These are phyloP conservation scores for Drosophila subobscura DNA, from an alignment of 1,140 invertebrate species.

Conservation along the genomic window DNA sequence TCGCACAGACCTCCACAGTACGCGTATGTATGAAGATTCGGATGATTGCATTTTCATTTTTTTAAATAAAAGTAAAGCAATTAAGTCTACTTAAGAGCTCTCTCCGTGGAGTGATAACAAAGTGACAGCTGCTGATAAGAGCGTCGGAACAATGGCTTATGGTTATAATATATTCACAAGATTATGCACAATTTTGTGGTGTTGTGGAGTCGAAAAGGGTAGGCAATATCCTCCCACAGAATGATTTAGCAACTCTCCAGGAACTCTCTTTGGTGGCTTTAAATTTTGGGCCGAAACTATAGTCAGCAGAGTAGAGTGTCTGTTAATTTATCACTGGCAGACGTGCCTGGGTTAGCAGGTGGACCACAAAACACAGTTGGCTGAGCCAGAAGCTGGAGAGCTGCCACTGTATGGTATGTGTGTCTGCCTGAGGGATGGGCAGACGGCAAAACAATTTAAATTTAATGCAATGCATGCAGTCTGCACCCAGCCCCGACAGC, in stretches of 20 bases:
- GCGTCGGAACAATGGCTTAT: constrained; percentile 17
- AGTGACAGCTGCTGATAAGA: constrained; percentile 35
- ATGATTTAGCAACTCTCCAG: constrained; percentile 22
- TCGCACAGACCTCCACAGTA: neutral
- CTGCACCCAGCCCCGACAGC: neutral
- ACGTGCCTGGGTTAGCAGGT: constrained; percentile 58
- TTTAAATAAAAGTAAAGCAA: constrained; percentile 18
- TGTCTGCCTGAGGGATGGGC: constrained; percentile 41
- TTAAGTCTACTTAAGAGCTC: constrained; percentile 6
- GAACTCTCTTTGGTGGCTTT: constrained; percentile 1
- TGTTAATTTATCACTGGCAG: constrained; percentile 71
- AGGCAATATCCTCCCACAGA: neutral
- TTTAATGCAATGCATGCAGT: constrained; percentile 58
- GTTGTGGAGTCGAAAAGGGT: constrained; percentile 2
- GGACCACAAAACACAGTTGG: constrained; percentile 33
- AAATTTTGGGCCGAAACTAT: constrained; percentile 18
- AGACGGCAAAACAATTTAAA: constrained; percentile 71
- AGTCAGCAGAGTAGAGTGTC: constrained; percentile 18
- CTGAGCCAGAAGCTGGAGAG: constrained; percentile 19
- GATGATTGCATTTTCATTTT: constrained; percentile 22
- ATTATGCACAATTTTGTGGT: constrained; percentile 5
- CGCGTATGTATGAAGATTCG: constrained; percentile 1
- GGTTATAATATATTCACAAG: constrained; percentile 34
- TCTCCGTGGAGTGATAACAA: constrained; percentile 20
- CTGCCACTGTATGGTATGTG: neutral